Conservation (phyloP, 2,113 vertebrate genomes). For the Butastur rufipennis region DNA sequence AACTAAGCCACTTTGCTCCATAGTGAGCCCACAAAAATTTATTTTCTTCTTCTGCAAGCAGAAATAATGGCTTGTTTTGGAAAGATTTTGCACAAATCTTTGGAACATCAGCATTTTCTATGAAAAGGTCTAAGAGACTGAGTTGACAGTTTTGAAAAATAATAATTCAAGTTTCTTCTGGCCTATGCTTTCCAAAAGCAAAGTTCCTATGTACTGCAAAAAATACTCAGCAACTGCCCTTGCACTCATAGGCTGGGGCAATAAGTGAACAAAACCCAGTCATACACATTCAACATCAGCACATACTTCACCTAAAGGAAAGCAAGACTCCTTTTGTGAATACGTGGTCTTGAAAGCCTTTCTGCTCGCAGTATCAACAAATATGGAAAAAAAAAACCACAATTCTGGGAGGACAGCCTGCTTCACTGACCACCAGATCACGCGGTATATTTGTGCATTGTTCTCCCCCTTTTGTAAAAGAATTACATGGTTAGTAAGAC, state of each 20-base stretch:
- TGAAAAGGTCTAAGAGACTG: background rate
- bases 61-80: background rate
- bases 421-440: background rate
- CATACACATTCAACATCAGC: background rate
- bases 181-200: background rate
- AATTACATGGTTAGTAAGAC: background rate
- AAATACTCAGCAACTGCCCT: background rate
- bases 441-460: background rate
- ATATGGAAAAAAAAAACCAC: rapidly evolving
- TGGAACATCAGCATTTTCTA: background rate
- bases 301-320: background rate
- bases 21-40: background rate
- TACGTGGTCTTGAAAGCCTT: background rate
- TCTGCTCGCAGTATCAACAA: background rate
- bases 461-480: background rate
- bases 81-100: background rate
- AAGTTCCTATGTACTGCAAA: background rate
- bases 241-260: background rate
- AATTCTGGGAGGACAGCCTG: background rate
- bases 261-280: background rate
- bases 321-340: background rate
- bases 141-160: background rate
- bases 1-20: background rate
- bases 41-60: background rate
- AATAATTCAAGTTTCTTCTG: background rate